phyloP scores from a whole-genome alignment of 2,888 invertebrate species.

The Chrysolina americana region DNA sequence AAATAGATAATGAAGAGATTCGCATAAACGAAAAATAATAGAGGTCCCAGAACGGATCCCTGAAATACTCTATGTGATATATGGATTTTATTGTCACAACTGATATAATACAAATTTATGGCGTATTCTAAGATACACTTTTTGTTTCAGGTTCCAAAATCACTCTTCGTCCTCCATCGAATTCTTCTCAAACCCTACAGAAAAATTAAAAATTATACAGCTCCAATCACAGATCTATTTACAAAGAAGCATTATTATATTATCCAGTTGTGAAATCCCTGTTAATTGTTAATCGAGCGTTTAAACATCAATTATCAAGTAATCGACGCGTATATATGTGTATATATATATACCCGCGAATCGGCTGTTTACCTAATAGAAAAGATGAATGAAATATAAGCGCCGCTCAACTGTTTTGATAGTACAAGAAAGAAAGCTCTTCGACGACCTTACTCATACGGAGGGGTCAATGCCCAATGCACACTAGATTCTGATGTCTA shows the following conservation, averaged over 20 bases:
- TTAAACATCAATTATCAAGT: background rate
- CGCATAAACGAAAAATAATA: too few species aligned
- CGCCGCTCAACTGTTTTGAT: conserved; percentile 43
- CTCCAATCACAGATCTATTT: conserved; percentile 12
- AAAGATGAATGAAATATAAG: conserved; percentile 38
- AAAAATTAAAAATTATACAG: conserved; percentile 28
- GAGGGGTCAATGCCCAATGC: conserved; percentile 64
- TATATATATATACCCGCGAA: background rate
- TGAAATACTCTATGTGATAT: too few species aligned
- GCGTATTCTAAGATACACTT: conserved; percentile 20
- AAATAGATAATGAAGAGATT: too few species aligned
- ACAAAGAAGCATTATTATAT: background rate
- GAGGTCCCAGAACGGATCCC: too few species aligned
- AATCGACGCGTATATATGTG: background rate
- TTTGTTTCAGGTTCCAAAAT: conserved; percentile 53
- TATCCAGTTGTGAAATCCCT: conserved; percentile 42
- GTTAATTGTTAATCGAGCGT: background rate
- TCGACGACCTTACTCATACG: conserved; percentile 59
- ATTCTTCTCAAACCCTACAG: conserved; percentile 47
- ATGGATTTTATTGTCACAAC: too few species aligned
- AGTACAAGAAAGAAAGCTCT: conserved; percentile 36
- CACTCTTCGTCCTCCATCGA: conserved; percentile 51
- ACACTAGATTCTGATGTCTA: conserved; percentile 61
- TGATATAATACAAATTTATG: too few species aligned
- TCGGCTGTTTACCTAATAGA: conserved; percentile 3